Evolutionary conservation across 2,888 invertebrate species (phyloP), one percentile per base, ranked within the genome.

Genomic region (Leptopilina syphax): DNA sequence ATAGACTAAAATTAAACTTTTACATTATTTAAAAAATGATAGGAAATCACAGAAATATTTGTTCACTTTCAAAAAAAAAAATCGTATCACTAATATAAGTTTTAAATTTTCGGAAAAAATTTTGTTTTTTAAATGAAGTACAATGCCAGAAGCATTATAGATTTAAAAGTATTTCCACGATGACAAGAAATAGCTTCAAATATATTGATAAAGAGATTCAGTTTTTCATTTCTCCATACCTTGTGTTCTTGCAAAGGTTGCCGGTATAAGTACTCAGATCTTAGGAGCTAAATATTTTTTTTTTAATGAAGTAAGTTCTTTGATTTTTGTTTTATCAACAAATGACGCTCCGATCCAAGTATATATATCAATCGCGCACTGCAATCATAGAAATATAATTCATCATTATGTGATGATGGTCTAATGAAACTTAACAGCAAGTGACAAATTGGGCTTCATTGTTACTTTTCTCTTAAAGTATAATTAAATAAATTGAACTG

Each of bases 221-320:
- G 44, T 60, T 65, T 77, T 77, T 57, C 65, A 65, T 84, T 84
- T 86, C 87, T 86, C 86, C 83, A 86, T 86, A 86, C 86, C 86
- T 86, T 86, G 86, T 86, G 85, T 83, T 24, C 54, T 54, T 34
- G 34, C 13, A 27, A 70, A 8, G 54, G 70, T 54, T 70, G 24
- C 54, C 77, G n/a, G 65, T 77, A 65, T 34, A 63, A 50, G 77
- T 77, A 78, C 80, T 50, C 57, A 65, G 34, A 78, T 78, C 76
- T 70, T 54, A 24, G 70, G 77, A 70, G 65, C 77, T 81, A 79
- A 50, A 65, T 54, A 65, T 47, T 65, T 78, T 60, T 63, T 65
- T 78, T 73, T 77, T 60, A 9, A 76, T 76, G 76, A 76, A 67
- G 79, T 70, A 79, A 77, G 57, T 73, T 80, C 77, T 65, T 68